Percentiles rank a stretch among this genome's conserved stretches.
phyloP scores from a whole-genome alignment of 2,797 vertebrate species.

The Cuniculus paca region DNA sequence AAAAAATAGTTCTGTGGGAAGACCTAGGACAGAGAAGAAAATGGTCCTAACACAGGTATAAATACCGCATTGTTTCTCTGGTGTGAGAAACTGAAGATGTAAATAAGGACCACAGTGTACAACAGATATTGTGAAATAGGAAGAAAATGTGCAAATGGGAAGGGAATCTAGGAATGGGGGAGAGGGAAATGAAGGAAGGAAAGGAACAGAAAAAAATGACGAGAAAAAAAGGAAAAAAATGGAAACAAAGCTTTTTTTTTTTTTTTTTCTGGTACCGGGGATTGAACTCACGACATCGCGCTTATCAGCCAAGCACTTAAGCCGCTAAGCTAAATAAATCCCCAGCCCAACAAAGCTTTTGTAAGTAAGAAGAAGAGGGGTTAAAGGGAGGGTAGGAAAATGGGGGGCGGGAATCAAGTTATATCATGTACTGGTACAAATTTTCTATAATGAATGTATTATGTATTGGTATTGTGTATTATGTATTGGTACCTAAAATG shows the following conservation, averaged over 20 bases:
- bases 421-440: not conserved
- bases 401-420: not conserved
- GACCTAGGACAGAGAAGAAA: not conserved
- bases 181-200: not conserved
- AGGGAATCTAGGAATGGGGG: not conserved
- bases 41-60: conserved; percentile 83
- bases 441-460: not conserved
- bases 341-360: not conserved
- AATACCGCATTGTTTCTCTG: not conserved
- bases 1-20: not conserved
- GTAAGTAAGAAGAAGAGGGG: not conserved
- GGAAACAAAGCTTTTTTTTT: not conserved
- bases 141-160: not conserved
- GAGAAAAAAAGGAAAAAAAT: not conserved
- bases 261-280: too few species aligned
- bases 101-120: not conserved
- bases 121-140: not conserved
- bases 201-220: not conserved
- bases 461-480: too few species aligned
- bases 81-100: not conserved
- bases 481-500: too few species aligned
- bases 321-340: too few species aligned
- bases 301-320: too few species aligned
- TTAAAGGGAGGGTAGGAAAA: not conserved
- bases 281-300: too few species aligned